Conservation (phyloP, 2,797 vertebrate species). For the Oreortyx pictus region DNA sequence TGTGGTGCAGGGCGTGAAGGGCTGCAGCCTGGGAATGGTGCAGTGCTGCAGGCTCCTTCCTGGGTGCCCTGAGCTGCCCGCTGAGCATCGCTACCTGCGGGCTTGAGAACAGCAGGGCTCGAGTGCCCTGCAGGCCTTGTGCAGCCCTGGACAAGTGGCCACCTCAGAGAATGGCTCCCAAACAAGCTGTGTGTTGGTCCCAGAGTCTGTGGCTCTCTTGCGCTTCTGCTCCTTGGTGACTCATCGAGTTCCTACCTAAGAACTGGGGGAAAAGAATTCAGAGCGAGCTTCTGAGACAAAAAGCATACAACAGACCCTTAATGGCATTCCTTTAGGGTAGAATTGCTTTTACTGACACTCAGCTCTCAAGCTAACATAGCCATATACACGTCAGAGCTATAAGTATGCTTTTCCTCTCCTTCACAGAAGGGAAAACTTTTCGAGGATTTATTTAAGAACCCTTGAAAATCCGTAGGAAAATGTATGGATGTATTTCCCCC, state of each 20-base stretch:
- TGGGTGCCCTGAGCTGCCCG: not conserved
- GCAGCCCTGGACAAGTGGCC: not conserved
- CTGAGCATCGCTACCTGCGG: not conserved
- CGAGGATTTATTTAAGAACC: conserved; percentile 24
- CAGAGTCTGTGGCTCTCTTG: not conserved
- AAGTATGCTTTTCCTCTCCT: not conserved
- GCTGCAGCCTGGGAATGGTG: not conserved
- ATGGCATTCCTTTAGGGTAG: not conserved
- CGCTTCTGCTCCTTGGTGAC: not conserved
- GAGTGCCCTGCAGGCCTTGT: not conserved
- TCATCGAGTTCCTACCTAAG: not conserved
- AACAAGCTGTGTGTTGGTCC: not conserved
- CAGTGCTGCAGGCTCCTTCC: not conserved
- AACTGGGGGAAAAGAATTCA: not conserved
- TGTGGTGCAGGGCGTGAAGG: not conserved
- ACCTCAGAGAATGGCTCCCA: not conserved
- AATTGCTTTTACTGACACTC: not conserved
- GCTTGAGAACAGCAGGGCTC: not conserved
- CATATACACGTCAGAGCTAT: not conserved
- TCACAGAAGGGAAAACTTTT: not conserved
- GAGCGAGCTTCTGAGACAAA: not conserved
- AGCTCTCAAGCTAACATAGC: not conserved
- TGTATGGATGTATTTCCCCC: not conserved
- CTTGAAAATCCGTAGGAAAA: conserved; percentile 55
- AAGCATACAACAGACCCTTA: not conserved